phyloP scores from a whole-genome alignment of 2,797 vertebrate genomes.

The Premnoplex brunnescens region DNA sequence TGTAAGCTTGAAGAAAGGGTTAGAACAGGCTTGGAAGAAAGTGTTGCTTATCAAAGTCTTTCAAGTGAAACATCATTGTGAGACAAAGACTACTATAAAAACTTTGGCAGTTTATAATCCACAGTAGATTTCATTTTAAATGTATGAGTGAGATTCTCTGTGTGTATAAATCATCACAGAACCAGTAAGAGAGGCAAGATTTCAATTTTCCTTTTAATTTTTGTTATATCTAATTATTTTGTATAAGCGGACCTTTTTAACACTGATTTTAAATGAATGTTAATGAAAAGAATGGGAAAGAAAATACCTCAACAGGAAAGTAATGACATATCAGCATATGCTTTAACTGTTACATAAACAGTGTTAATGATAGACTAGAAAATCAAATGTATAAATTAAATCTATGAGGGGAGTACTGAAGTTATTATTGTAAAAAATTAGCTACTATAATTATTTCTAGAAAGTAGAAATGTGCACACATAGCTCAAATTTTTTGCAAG shows the following conservation, averaged over 20 bases:
- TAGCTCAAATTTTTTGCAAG: background rate
- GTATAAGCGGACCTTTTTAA: background rate
- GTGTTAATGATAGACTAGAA: background rate
- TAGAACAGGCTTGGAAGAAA: constrained; percentile 29
- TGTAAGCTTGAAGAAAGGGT: constrained; percentile 9
- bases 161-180: background rate
- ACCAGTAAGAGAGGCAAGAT: background rate
- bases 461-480: background rate
- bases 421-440: background rate
- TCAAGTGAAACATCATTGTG: constrained; percentile 20
- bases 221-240: background rate
- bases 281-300: background rate
- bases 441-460: background rate
- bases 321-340: background rate
- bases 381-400: background rate
- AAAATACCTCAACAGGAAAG: background rate
- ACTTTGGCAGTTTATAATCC: background rate
- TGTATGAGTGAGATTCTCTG: background rate
- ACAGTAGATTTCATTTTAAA: background rate
- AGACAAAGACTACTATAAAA: constrained; percentile 22
- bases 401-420: background rate
- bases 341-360: background rate
- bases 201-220: background rate
- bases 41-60: background rate
- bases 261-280: background rate